phyloP scores from a whole-genome alignment of 2,888 invertebrate species.

The Balanococcus diminutus region DNA sequence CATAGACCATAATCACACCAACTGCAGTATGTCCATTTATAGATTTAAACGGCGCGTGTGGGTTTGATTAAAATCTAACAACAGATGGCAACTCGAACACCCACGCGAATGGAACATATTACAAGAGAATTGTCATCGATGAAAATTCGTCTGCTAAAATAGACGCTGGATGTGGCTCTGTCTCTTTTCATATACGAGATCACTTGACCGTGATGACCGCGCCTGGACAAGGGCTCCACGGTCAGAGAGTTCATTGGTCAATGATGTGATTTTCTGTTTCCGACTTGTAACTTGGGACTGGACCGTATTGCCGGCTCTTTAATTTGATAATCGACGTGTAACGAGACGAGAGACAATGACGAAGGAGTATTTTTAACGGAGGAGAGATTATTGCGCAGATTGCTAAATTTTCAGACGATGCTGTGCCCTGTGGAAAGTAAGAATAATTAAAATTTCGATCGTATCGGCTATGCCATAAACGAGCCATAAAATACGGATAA shows the following conservation, averaged over 20 bases:
- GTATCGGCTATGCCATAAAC: neutral
- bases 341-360: neutral
- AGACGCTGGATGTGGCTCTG: neutral
- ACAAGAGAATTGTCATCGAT: neutral
- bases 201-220: conserved; percentile 16
- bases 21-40: conserved; percentile 41
- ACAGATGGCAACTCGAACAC: conserved; percentile 44
- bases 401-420: neutral
- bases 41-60: conserved; percentile 28
- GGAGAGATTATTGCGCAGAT: neutral
- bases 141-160: neutral
- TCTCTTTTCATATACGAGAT: neutral
- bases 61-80: conserved; percentile 46
- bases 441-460: conserved; percentile 8
- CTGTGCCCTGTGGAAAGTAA: neutral
- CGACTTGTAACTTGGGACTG: neutral
- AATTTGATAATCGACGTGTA: neutral
- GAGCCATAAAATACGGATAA: neutral
- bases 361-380: neutral
- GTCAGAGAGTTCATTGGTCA: neutral
- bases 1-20: neutral
- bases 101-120: conserved; percentile 33
- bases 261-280: neutral
- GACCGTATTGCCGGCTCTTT: neutral
- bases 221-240: neutral